Evolutionary conservation across 2,113 vertebrate genomes (phyloP), one percentile per base, ranked within the genome.

Genomic region (Gorsachius goisagi): DNA sequence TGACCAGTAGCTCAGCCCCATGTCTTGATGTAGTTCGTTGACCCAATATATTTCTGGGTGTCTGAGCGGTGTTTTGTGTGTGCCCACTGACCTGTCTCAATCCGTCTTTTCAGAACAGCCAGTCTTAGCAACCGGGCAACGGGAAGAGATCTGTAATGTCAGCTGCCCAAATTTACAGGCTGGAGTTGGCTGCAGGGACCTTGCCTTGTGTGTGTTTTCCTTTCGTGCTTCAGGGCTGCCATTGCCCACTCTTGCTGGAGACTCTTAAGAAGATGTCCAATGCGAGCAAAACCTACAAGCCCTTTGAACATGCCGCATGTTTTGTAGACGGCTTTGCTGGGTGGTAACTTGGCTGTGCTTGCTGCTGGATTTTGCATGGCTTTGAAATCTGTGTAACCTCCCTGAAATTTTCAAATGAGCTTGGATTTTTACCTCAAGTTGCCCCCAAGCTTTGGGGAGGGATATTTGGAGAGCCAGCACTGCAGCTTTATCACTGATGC

Each of bases 101-200:
- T 80, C 49, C 67, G 53, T 87, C 93, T 93, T 96, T 95, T 93
- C 81, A 92, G 84, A 90, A 41, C 68, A 94, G 84, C 41, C 77
- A 91, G 62, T 68, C 86, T 82, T 82, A 95, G 89, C 74, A 91
- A 52, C 74, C 72, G 90, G 85, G 76, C 83, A 56, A 39, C 0
- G 0, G 76, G 83, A 93, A 91, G 81, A 83, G 77, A 55, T 87
- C 89, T 91, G 62, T 83, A 95, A 85, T n/a, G 81, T 94, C 91
- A 97, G 89, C 92, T 89, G 73, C 56, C 76, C 92, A 91, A 39
- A 95, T 96, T 89, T 95, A 83, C 74, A 75, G 91, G 62, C 94
- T 95, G 71, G 59, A 56, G 55, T 90, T 96, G 89, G 89, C 87
- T 79, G 76, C 76, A 49, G 59, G 32, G 62, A 55, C 72, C 47